Evolutionary conservation across 2,888 invertebrate species (phyloP).

Genomic region (Muschampia plurimacula): DNA sequence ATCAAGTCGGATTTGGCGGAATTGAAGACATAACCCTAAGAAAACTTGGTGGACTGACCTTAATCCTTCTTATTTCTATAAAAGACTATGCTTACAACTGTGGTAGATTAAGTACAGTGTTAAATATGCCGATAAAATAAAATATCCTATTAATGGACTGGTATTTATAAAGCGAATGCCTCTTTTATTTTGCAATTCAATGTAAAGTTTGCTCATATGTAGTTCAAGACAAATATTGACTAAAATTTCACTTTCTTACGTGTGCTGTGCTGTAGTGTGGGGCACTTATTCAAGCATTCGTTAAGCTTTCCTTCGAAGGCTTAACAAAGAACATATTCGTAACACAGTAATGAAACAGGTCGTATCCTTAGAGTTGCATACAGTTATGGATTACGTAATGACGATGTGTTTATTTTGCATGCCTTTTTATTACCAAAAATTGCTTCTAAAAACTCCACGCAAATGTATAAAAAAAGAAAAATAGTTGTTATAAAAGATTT

Average conservation of each 20-base stretch:
- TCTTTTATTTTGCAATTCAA: conserved; percentile 16
- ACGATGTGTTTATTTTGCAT: background rate
- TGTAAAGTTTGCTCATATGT: conserved; percentile 49
- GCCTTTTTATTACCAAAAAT: background rate
- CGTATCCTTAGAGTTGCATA: conserved; percentile 9
- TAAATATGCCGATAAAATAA: no score
- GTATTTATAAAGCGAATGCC: background rate
- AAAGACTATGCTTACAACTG: no score
- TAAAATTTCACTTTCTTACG: conserved; percentile 72
- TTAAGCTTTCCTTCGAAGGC: conserved; percentile 49
- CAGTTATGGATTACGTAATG: background rate
- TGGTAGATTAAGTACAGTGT: no score
- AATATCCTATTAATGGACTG: no score
- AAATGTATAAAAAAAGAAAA: background rate
- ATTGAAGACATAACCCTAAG: no score
- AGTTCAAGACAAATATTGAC: conserved; percentile 69
- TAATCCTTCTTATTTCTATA: no score
- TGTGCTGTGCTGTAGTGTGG: conserved; percentile 41
- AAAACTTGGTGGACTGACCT: no score
- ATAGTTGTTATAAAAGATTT: background rate
- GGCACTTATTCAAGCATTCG: conserved; percentile 49
- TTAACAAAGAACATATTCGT: conserved; percentile 30
- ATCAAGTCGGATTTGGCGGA: no score
- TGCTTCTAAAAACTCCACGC: no score
- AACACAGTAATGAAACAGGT: background rate